phyloP scores from a whole-genome alignment of 2,888 invertebrate genomes.

The Ichneumon xanthorius region DNA sequence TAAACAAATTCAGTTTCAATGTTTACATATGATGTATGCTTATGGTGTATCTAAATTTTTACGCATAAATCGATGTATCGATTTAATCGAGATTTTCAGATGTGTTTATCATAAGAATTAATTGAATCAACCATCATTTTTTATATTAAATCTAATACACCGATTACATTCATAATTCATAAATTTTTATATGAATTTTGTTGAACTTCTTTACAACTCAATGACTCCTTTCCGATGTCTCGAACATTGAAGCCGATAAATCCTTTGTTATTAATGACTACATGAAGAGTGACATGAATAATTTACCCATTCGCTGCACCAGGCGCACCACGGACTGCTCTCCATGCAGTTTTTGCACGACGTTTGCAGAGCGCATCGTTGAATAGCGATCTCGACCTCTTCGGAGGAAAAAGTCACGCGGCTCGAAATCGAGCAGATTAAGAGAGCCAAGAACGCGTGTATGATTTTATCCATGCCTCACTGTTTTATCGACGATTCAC shows the following conservation, averaged over 20 bases:
- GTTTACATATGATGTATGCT: no score
- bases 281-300: conserved; percentile 31
- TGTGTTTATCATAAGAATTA: no score
- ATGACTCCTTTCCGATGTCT: not conserved
- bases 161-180: no score
- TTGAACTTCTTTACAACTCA: not conserved
- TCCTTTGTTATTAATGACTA: not conserved
- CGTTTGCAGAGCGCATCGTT: conserved; percentile 72
- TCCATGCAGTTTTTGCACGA: conserved; percentile 76
- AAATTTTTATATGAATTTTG: no score
- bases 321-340: conserved; percentile 74
- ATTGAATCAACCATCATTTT: no score
- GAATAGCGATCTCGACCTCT: conserved; percentile 49
- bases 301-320: conserved; percentile 79
- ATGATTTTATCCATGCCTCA: conserved; percentile 37
- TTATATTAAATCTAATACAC: no score
- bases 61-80: no score
- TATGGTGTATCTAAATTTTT: no score
- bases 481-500: not conserved
- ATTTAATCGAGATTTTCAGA: no score
- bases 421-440: conserved; percentile 4
- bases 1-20: no score
- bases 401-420: conserved; percentile 28
- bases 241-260: not conserved
- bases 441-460: conserved; percentile 15